Percentiles rank a stretch among this genome's conserved stretches.
Conservation (phyloP, 2,113 vertebrate species). For the Stigmatopora nigra region DNA sequence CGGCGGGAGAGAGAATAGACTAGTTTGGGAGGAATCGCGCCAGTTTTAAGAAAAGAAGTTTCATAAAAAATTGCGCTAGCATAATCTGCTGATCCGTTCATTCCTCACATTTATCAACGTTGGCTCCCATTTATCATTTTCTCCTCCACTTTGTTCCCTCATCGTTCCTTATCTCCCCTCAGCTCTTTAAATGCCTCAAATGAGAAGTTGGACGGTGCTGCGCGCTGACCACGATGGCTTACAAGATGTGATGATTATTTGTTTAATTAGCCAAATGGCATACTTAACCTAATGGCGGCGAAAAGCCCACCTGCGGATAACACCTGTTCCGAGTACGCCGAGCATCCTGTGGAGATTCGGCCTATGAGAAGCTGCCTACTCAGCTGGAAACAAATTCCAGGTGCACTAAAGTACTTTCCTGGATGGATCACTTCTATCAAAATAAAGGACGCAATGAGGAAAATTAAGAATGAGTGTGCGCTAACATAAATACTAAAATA, state of each 20-base stretch:
- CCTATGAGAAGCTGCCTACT: conserved; percentile 3
- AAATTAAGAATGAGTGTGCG: neutral
- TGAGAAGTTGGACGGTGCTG: conserved; percentile 41
- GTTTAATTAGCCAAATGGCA: conserved; percentile 55
- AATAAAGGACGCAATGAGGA: neutral
- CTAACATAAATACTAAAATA: neutral
- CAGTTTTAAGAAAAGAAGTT: conserved; percentile 14
- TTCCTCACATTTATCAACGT: conserved; percentile 5
- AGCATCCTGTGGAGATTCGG: conserved; percentile 5
- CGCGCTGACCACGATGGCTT: conserved; percentile 44
- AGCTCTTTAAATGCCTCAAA: conserved; percentile 23
- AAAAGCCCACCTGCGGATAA: conserved; percentile 48
- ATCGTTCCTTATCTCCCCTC: conserved; percentile 12
- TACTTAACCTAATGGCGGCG: conserved; percentile 44
- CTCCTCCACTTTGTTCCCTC: conserved; percentile 16
- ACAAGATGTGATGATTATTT: conserved; percentile 53
- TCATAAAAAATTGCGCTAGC: neutral
- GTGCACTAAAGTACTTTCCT: neutral
- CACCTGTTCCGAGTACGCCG: conserved; percentile 36
- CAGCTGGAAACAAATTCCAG: conserved; percentile 7
- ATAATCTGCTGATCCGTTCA: conserved; percentile 6
- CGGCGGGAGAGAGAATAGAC: conserved; percentile 46
- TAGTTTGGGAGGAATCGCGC: conserved; percentile 19
- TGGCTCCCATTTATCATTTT: conserved; percentile 16
- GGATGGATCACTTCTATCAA: neutral